Evolutionary conservation across 64 coral and sea anemone genomes (phyloP).

Genomic region (Pocillopora verrucosa): DNA sequence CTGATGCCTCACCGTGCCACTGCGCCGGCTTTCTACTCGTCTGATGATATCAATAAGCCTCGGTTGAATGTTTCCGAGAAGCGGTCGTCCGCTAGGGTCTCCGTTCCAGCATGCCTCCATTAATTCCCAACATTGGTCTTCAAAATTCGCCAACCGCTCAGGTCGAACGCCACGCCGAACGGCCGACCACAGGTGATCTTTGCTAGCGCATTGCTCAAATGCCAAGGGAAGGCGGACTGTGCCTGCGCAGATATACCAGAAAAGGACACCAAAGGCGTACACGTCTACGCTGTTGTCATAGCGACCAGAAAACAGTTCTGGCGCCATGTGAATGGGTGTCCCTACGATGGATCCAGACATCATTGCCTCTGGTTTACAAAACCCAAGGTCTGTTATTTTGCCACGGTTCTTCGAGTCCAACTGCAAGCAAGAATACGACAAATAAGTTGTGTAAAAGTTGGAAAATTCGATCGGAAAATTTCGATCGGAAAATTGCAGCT

Average conservation of each 20-base stretch:
- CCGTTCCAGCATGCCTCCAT: constrained; percentile 97
- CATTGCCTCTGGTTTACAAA: constrained; percentile 99
- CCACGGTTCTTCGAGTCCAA: constrained; percentile 87
- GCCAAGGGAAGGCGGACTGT: constrained; percentile 81
- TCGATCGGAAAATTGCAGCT: no score
- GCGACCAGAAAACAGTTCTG: constrained; percentile 95
- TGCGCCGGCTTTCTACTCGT: constrained; percentile 61
- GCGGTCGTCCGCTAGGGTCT: constrained; percentile 71
- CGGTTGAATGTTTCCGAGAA: constrained; percentile 79
- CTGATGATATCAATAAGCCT: constrained; percentile 65
- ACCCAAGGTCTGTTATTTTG: constrained; percentile 94
- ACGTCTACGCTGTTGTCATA: constrained; percentile 99
- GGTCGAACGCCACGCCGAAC: constrained; percentile 86
- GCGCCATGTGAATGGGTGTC: constrained; percentile 98
- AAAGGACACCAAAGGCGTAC: constrained; percentile 94
- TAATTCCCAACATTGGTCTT: constrained; percentile 89
- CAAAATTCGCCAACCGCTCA: constrained; percentile 86
- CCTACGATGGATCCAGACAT: constrained; percentile 99
- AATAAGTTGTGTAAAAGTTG: neutral
- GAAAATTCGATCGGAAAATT: no score
- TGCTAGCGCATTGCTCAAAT: constrained; percentile 97
- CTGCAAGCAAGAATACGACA: constrained; percentile 27
- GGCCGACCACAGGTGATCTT: constrained; percentile 96
- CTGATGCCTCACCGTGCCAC: constrained; percentile 18
- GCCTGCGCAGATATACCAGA: constrained; percentile 98